phyloP scores from a whole-genome alignment of 2,888 invertebrate species.

The Cheilosia scutellata region DNA sequence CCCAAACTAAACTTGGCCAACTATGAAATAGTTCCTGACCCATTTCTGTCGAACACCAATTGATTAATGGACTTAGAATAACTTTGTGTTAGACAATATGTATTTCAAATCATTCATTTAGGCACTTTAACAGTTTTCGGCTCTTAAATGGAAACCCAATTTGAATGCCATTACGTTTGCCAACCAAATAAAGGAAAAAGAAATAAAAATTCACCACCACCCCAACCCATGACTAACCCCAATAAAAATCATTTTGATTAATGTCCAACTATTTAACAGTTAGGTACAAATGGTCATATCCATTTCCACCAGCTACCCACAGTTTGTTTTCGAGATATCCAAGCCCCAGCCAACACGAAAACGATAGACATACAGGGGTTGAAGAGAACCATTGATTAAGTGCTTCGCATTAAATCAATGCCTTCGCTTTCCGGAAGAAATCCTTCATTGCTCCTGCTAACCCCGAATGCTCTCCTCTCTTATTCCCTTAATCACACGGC shows the following conservation, averaged over 20 bases:
- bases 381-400: constrained; percentile 80
- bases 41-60: constrained; percentile 40
- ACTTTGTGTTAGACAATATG: constrained; percentile 51
- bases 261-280: constrained; percentile 74
- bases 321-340: constrained; percentile 48
- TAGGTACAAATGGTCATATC: constrained; percentile 73
- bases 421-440: constrained; percentile 57
- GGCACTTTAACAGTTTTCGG: constrained; percentile 51
- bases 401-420: constrained; percentile 81
- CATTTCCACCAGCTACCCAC: constrained; percentile 57
- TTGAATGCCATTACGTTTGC: constrained; percentile 60
- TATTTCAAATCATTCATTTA: constrained; percentile 36
- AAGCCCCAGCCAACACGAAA: neutral
- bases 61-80: constrained; percentile 50
- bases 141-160: constrained; percentile 31
- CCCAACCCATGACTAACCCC: constrained; percentile 32
- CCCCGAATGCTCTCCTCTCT: constrained; percentile 7
- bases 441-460: constrained; percentile 48
- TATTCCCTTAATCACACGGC: constrained; percentile 59
- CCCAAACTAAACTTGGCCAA: neutral
- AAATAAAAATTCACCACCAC: neutral
- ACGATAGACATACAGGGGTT: neutral
- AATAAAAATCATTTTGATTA: constrained; percentile 75
- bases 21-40: constrained; percentile 26
- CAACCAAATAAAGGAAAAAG: constrained; percentile 26